phyloP scores from a whole-genome alignment of 2,113 vertebrate species.

The Cnemophilus loriae region DNA sequence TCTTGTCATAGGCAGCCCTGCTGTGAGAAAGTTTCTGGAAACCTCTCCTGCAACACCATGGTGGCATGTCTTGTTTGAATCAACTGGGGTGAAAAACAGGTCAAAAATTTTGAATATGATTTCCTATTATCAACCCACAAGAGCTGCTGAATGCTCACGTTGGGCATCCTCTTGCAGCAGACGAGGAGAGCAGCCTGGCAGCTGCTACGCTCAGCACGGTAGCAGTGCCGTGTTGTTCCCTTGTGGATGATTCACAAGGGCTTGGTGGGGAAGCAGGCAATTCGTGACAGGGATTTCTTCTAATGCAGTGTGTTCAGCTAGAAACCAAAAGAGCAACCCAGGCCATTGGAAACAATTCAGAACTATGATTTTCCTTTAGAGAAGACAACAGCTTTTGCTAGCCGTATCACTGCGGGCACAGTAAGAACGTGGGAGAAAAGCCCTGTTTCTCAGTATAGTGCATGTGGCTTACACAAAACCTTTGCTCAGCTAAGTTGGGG shows the following conservation, averaged over 20 bases:
- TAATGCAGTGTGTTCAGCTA: neutral
- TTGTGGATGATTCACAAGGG: slow-evolving; percentile 16
- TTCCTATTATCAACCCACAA: rapidly evolving
- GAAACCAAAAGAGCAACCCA: slow-evolving; percentile 37
- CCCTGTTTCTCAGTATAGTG: neutral
- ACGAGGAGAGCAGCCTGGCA: neutral
- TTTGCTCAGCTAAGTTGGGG: neutral
- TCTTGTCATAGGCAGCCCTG: neutral
- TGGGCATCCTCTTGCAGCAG: neutral
- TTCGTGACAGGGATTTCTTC: neutral
- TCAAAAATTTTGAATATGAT: neutral
- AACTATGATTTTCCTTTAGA: neutral
- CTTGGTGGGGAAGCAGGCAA: neutral
- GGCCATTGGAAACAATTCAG: slow-evolving; percentile 32
- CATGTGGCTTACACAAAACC: neutral
- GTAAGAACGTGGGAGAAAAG: slow-evolving; percentile 10
- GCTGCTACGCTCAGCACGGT: slow-evolving; percentile 4
- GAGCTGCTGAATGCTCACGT: neutral
- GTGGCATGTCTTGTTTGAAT: neutral
- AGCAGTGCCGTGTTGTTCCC: neutral
- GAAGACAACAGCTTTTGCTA: neutral
- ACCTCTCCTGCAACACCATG: neutral
- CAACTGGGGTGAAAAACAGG: neutral
- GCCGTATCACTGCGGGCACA: neutral
- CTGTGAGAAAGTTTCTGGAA: neutral